Conservation (phyloP, 2,113 vertebrate genomes). For the Protomyctophum bolini region DNA sequence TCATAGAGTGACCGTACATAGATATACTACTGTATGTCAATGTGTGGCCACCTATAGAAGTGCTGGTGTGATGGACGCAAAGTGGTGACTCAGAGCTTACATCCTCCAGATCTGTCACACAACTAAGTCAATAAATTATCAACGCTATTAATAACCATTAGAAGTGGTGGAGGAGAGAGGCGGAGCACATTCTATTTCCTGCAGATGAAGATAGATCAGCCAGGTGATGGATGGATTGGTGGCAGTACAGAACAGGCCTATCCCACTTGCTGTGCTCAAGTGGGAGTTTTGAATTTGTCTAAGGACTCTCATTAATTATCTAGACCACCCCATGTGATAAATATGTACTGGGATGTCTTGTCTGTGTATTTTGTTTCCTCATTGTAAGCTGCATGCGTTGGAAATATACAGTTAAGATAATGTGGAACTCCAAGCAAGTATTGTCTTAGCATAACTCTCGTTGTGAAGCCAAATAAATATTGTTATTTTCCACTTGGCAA, state of each 20-base stretch:
- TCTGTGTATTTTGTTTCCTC: too few relatives aligned
- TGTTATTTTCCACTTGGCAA: too few relatives aligned
- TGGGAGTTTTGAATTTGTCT: constrained; percentile 9
- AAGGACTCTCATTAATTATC: too few relatives aligned
- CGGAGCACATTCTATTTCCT: constrained; percentile 40
- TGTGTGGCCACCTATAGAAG: constrained; percentile 9
- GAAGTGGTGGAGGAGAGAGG: constrained; percentile 32
- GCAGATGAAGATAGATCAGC: constrained; percentile 3
- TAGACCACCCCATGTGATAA: too few relatives aligned
- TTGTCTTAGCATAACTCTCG: too few relatives aligned
- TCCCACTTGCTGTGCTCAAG: too few relatives aligned
- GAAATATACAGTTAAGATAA: too few relatives aligned
- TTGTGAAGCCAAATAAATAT: too few relatives aligned
- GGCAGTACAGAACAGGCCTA: too few relatives aligned
- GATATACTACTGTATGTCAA: background rate
- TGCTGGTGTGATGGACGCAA: constrained; percentile 23
- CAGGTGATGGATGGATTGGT: background rate
- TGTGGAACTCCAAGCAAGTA: too few relatives aligned
- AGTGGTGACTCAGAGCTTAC: constrained; percentile 27
- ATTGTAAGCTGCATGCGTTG: too few relatives aligned
- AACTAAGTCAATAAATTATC: constrained; percentile 53
- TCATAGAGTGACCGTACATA: background rate
- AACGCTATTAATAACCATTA: constrained; percentile 51
- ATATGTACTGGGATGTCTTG: too few relatives aligned
- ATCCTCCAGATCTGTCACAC: constrained; percentile 55